Base-by-base conservation (phyloP, 1,140 invertebrate genomes). In the Eumeta japonica region DNA sequence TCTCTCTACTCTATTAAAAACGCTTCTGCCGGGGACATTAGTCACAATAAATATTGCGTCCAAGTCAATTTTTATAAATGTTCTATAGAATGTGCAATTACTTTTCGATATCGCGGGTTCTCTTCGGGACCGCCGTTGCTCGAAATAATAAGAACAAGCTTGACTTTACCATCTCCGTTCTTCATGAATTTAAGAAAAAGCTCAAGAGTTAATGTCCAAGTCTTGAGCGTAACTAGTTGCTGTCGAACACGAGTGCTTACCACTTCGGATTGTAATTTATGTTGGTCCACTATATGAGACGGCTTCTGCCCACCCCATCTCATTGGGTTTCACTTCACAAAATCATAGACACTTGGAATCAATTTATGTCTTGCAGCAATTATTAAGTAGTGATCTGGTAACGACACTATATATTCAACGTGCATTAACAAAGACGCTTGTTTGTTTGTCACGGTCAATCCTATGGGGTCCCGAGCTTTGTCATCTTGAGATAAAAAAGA, bases 321-420 rank as follows among this genome's bases (percentile, higher is more conserved):
- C n/a, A n/a, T n/a, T n/a, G n/a, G n/a, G n/a, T n/a, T n/a, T n/a
- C n/a, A n/a, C n/a, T n/a, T n/a, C n/a, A n/a, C n/a, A 73, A 50
- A 41, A 57, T 72, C 16, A 66, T 76, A 37, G 67, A 66, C 7
- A 65, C 67, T n/a, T n/a, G n/a, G n/a, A n/a, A n/a, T n/a, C n/a
- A n/a, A n/a, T n/a, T n/a, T n/a, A n/a, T n/a, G n/a, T n/a, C 39
- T 24, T 9, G 31, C 3, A 37, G 49, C 71, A 44, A 73, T 48
- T 7, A 71, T 58, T 44, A 51, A 77, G 45, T 77, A 71, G 52
- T 76, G 68, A 50, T 75, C 66, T 16, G 73, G 65, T 13, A 75
- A 48, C 18, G 16, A 37, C 2, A 75, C 46, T 35, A 45, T 28
- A 43, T 75, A 75, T 32, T 76, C 58, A 17, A n/a, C n/a, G n/a